Evolutionary conservation across 1,140 invertebrate species (phyloP).

Genomic region (Eciton burchellii): DNA sequence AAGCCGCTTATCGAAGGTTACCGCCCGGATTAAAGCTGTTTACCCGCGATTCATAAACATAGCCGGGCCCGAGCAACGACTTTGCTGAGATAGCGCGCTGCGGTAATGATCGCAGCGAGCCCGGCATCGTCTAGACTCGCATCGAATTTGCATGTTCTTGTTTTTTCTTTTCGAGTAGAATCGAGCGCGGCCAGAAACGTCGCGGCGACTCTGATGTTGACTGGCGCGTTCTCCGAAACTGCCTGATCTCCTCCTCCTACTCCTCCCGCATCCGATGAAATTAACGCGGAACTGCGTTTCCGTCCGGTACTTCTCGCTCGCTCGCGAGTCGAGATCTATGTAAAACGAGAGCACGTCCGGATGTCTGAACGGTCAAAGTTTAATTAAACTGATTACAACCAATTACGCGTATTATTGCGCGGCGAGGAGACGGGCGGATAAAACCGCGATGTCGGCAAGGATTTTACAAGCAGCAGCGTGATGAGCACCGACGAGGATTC

Average conservation of each 20-base stretch:
- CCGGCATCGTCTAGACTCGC: slow-evolving; percentile 29
- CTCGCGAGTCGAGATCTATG: slow-evolving; percentile 8
- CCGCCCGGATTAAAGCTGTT: slow-evolving; percentile 51
- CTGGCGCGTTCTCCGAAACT: too few relatives aligned
- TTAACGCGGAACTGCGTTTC: slow-evolving; percentile 1
- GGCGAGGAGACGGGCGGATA: background rate
- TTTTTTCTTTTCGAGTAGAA: slow-evolving; percentile 21
- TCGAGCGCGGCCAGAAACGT: slow-evolving; percentile 33
- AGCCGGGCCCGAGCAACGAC: slow-evolving; percentile 38
- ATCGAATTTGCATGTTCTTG: slow-evolving; percentile 40
- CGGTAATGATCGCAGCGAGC: background rate
- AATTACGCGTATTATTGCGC: slow-evolving; percentile 50
- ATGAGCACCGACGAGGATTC: background rate
- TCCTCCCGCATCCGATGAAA: background rate
- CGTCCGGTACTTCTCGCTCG: background rate
- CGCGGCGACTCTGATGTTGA: background rate
- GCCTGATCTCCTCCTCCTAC: too few relatives aligned
- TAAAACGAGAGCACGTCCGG: background rate
- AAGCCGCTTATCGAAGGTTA: slow-evolving; percentile 28
- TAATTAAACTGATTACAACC: slow-evolving; percentile 59
- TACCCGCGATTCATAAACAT: slow-evolving; percentile 57
- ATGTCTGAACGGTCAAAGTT: slow-evolving; percentile 46
- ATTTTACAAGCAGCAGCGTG: slow-evolving; percentile 21
- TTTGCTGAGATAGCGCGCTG: slow-evolving; percentile 15
- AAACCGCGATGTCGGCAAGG: background rate